Evolutionary conservation across 2,888 invertebrate species (phyloP).

Genomic region (Dendrolimus pini): DNA sequence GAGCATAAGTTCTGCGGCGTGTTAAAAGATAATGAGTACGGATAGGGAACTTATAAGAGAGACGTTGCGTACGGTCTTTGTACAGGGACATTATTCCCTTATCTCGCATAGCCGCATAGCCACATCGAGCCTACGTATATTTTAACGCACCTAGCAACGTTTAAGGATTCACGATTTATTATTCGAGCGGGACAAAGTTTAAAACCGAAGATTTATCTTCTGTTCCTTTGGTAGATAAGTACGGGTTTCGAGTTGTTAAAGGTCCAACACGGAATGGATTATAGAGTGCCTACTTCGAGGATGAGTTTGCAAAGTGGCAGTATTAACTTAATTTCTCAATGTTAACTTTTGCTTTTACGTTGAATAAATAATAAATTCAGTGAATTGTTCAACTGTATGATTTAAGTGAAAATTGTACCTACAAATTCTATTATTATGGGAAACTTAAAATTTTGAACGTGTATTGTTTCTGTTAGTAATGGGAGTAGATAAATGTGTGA

Average conservation of each 20-base stretch:
- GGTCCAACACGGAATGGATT: conserved; percentile 40
- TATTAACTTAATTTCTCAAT: conserved; percentile 24
- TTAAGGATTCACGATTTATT: conserved; percentile 56
- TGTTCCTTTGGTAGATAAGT: conserved; percentile 28
- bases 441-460: no score
- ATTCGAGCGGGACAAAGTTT: conserved; percentile 45
- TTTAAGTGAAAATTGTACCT: no score
- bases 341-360: background rate
- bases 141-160: conserved; percentile 53
- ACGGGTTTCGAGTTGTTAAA: conserved; percentile 37
- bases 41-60: conserved; percentile 54
- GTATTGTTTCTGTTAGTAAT: no score
- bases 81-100: conserved; percentile 54
- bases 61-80: conserved; percentile 53
- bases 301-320: conserved; percentile 36
- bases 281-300: conserved; percentile 40
- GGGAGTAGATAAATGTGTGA: no score
- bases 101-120: conserved; percentile 44
- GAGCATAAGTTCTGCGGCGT: conserved; percentile 62
- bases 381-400: no score
- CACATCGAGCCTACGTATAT: conserved; percentile 39
- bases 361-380: background rate
- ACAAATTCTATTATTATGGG: no score
- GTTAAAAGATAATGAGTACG: conserved; percentile 69
- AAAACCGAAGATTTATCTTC: conserved; percentile 60